Conservation (phyloP, 2,113 vertebrate genomes). For the Enhydra lutris region DNA sequence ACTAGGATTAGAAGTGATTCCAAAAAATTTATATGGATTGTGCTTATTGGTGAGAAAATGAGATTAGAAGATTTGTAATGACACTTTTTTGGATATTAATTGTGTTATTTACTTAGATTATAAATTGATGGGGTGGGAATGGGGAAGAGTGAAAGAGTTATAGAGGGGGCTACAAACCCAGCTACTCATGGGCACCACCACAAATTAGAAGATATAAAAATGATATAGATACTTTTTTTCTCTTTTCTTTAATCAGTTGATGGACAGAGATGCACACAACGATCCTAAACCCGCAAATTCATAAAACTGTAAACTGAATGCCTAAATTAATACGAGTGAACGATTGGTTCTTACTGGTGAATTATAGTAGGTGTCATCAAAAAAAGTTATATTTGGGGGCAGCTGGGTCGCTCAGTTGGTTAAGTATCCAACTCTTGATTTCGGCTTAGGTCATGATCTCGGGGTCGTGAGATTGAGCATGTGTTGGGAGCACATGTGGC, state of each 20-base stretch:
- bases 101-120: not conserved
- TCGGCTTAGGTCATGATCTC: not conserved
- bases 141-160: not conserved
- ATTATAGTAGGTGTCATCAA: not conserved
- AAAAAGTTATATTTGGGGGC: not conserved
- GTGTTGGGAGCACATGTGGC: not conserved
- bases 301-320: not conserved
- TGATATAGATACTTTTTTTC: not conserved
- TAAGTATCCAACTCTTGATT: not conserved
- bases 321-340: not conserved
- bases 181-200: not conserved
- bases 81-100: not conserved
- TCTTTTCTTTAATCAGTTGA: not conserved
- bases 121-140: not conserved
- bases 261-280: not conserved
- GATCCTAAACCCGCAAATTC: not conserved
- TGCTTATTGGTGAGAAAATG: not conserved
- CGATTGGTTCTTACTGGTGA: not conserved
- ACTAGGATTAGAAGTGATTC: not conserved
- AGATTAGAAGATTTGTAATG: not conserved
- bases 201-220: not conserved
- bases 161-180: not conserved
- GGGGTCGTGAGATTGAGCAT: not conserved
- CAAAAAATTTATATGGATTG: not conserved
- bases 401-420: not conserved